Base-by-base conservation (phyloP, 2,797 vertebrate genomes). In the Erpetoichthys calabaricus region DNA sequence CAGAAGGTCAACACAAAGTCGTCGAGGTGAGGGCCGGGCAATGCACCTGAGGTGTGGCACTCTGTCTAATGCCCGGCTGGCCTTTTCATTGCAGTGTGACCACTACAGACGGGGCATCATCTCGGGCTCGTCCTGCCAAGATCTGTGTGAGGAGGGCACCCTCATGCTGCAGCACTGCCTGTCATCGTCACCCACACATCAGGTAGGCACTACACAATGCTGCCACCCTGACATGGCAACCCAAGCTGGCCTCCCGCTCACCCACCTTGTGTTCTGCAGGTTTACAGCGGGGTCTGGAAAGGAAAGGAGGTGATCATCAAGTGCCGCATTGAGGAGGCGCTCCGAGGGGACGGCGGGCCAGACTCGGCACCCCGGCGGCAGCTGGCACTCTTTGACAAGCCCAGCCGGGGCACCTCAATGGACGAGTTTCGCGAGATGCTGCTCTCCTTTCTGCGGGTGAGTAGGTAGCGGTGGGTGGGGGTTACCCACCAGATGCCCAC, bases 391-490 rank as follows among this genome's bases (percentile, higher is more conserved):
- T 99, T 93, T 1, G 86, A 94, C 76, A 96, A 97, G 67, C 96
- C 95, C 0, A 90, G 89, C 0, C 80, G 94, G 3, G 96, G 96
- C 51, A 99, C 96, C 0, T 99, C 96, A 0, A 92, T 98, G 83
- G 89, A 96, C 0, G 96, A 99, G 72, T 99, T 98, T 71, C 87
- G 86, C 67, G 92, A 95, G 61, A 99, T 99, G 96, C 85, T 96
- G 45, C 87, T 91, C 62, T 73, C 76, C 68, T 98, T 94, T 72
- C 83, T 99, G 41, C 97, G 97, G 87, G 96, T 98, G 51, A 8
- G 50, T 54, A 10, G 10, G n/a, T n/a, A n/a, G n/a, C n/a, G n/a
- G n/a, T n/a, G n/a, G n/a, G n/a, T n/a, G n/a, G n/a, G n/a, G n/a
- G n/a, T n/a, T n/a, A n/a, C n/a, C n/a, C n/a, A n/a, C n/a, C n/a